These are phyloP conservation scores for Ips typographus DNA, from an alignment of 1,140 invertebrate species.

Conservation along the genomic window DNA sequence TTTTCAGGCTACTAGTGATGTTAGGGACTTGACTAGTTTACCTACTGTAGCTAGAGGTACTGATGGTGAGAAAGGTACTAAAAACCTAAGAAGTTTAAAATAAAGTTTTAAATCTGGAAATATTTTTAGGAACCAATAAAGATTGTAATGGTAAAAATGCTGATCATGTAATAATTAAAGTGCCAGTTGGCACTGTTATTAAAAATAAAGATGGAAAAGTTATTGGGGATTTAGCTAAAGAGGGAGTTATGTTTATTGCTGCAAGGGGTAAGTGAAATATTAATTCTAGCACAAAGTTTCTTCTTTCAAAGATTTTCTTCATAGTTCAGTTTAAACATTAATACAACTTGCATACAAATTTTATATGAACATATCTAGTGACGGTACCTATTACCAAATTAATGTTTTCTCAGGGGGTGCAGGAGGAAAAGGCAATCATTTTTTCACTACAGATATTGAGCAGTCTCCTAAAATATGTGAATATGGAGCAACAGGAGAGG, in stretches of 20 bases:
- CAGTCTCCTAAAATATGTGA: conserved; percentile 87
- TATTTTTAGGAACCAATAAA: conserved; percentile 55
- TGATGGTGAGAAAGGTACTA: conserved; percentile 70
- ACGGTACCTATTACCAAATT: no score
- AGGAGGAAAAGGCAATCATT: conserved; percentile 93
- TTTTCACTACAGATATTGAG: conserved; percentile 80
- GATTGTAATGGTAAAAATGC: conserved; percentile 82
- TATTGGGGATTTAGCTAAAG: conserved; percentile 69
- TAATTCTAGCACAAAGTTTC: neutral
- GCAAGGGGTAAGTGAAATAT: conserved; percentile 63
- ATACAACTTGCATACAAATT: neutral
- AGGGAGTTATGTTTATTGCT: conserved; percentile 85
- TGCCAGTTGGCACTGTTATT: conserved; percentile 88
- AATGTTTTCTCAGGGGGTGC: conserved; percentile 66
- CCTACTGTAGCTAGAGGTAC: conserved; percentile 61
- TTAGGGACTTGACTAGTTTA: conserved; percentile 75
- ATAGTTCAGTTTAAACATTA: no score
- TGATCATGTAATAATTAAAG: conserved; percentile 71
- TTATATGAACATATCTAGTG: neutral
- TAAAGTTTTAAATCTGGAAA: neutral
- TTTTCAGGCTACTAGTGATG: conserved; percentile 70
- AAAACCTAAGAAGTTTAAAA: neutral
- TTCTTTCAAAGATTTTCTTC: conserved; percentile 1
- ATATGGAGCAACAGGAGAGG: conserved; percentile 84
- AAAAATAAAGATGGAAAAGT: conserved; percentile 63